These are phyloP conservation scores for Agonum fuliginosum DNA, from an alignment of 2,888 invertebrate genomes.

Conservation along the genomic window DNA sequence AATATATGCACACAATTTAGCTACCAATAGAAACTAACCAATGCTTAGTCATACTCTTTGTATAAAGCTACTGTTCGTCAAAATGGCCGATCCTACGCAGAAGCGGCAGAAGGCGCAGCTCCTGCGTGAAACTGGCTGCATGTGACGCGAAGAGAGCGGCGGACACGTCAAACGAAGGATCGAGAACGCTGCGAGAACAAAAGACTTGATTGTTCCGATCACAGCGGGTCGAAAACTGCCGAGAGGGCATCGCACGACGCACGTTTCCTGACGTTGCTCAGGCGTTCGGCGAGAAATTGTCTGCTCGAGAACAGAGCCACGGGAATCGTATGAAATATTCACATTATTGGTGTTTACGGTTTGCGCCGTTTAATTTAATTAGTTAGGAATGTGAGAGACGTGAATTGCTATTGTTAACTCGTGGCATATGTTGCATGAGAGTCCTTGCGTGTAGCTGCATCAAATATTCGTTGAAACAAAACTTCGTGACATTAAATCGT, in stretches of 20 bases:
- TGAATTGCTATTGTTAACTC: too few relatives aligned
- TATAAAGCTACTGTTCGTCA: too few relatives aligned
- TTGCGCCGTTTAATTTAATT: too few relatives aligned
- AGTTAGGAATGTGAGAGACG: too few relatives aligned
- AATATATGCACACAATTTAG: too few relatives aligned
- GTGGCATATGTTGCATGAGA: too few relatives aligned
- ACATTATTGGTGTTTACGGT: not conserved
- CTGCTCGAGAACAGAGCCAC: not conserved
- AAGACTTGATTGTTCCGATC: slow-evolving; percentile 57
- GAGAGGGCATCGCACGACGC: slow-evolving; percentile 41
- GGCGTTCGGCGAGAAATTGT: not conserved
- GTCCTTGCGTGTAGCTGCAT: too few relatives aligned
- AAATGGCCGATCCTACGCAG: not conserved
- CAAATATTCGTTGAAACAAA: too few relatives aligned
- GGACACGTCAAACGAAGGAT: not conserved
- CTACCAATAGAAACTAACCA: too few relatives aligned
- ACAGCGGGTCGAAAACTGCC: slow-evolving; percentile 41
- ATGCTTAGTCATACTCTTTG: too few relatives aligned
- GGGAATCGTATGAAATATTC: not conserved
- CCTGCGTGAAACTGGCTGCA: slow-evolving; percentile 1
- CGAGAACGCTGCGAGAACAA: slow-evolving; percentile 41
- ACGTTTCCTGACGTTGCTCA: not conserved
- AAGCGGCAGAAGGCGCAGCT: not conserved
- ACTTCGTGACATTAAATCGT: too few relatives aligned
- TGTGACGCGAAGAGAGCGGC: not conserved